Evolutionary conservation across 2,113 vertebrate genomes (phyloP), one percentile per base, ranked within the genome.

Genomic region (Dinomys branickii): DNA sequence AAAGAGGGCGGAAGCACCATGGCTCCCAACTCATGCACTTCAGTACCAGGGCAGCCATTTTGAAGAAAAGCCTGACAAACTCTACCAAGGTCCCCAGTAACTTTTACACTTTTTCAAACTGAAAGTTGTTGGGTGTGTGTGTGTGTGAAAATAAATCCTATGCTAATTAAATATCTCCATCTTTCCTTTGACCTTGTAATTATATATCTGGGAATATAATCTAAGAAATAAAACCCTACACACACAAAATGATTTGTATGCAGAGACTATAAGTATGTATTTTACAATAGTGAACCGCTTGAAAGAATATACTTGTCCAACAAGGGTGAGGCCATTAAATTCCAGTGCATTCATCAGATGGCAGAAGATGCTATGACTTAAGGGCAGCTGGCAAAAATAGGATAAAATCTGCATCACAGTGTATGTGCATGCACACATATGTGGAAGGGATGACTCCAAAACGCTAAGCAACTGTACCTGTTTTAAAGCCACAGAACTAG

Each of bases 401-500:
- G 9, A 89, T 47, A 63, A 69, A 88, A 93, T 52, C 12, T 2
- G 0, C 22, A 41, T 54, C 41, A 30, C 28, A 75, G 28, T 8
- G 1, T 10, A 10, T 22, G 58, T 35, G 1, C 24, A 1, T 28
- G 2, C 3, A 73, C 28, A 47, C 54, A 30, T 8, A 69, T 1
- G 52, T 4, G 13, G 30, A 59, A 89, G 65, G 54, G 28, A 47
- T 20, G 14, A 71, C 26, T 65, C 85, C 44, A 73, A 96, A 63
- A 71, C 17, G 44, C 9, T 65, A 44, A 77, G 22, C 56, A 89
- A 58, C 35, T 33, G 26, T 17, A 28, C 13, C 38, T 77, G 17
- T 47, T 56, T 84, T 78, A 47, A 86, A 96, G 56, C 44, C 84
- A 75, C 81, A 75, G 24, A 52, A 85, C 65, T n/a, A 77, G n/a